phyloP scores from a whole-genome alignment of 1,140 invertebrate species.

The Aphelenchoides besseyi region DNA sequence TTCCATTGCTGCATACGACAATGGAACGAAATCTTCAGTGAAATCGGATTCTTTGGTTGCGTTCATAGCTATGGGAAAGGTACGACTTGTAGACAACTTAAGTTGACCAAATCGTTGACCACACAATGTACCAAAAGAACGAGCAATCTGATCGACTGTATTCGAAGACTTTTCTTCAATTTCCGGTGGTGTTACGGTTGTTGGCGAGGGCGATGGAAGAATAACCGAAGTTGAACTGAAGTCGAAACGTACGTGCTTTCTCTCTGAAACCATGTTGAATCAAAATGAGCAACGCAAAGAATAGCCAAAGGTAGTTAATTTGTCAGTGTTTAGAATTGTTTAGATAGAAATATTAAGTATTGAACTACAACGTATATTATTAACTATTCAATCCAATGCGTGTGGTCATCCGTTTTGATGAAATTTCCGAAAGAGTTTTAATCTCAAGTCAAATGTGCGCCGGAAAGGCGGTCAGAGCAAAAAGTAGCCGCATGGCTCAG shows the following conservation, averaged over 20 bases:
- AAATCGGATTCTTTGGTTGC: conserved; percentile 17
- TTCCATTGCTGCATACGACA: conserved; percentile 2
- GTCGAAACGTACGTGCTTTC: conserved; percentile 30
- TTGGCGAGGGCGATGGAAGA: conserved; percentile 20
- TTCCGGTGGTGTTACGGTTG: neutral
- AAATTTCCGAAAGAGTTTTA: conserved; percentile 10
- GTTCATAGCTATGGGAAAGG: conserved; percentile 29
- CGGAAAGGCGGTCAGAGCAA: conserved; percentile 2
- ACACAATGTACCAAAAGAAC: neutral
- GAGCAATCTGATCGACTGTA: conserved; percentile 14
- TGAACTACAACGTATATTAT: no score
- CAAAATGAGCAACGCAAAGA: neutral
- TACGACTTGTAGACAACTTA: conserved; percentile 16
- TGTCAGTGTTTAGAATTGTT: no score
- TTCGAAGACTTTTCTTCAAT: conserved; percentile 13
- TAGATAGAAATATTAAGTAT: no score
- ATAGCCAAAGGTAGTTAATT: no score
- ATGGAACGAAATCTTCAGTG: conserved; percentile 27
- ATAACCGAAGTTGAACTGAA: conserved; percentile 7
- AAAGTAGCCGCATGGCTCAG: neutral
- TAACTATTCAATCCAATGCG: no score
- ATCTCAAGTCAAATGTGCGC: neutral
- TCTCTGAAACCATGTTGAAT: conserved; percentile 29
- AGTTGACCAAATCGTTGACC: neutral
- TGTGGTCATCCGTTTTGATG: neutral